These are phyloP conservation scores for Passer montanus DNA, from an alignment of 2,113 vertebrate species.

Conservation along the genomic window DNA sequence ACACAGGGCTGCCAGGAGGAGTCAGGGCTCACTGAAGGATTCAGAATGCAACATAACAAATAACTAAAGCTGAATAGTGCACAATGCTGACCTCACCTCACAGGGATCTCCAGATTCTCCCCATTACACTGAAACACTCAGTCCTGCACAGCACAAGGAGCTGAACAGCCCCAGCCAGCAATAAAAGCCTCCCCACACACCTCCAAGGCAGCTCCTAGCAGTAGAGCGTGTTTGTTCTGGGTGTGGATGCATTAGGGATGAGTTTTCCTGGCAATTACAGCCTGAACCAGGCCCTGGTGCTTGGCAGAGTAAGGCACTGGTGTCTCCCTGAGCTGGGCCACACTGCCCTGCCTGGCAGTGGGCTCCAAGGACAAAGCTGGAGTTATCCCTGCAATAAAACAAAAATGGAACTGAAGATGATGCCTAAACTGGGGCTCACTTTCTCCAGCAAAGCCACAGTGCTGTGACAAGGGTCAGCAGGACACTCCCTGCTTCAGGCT, in stretches of 20 bases:
- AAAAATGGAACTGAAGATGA: neutral
- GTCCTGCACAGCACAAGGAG: neutral
- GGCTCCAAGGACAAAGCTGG: neutral
- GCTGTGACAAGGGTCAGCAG: neutral
- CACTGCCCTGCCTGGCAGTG: rapidly evolving
- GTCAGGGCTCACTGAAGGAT: neutral
- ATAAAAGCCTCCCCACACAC: neutral
- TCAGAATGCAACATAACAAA: neutral
- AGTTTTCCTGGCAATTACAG: neutral
- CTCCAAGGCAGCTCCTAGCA: neutral
- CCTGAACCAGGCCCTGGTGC: neutral
- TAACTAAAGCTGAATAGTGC: neutral
- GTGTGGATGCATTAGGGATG: neutral
- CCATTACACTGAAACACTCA: neutral
- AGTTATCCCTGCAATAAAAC: neutral
- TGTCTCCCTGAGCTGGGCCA: neutral
- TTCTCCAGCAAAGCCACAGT: neutral
- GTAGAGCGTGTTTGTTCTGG: neutral
- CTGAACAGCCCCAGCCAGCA: neutral
- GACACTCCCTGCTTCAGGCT: neutral
- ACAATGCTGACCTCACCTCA: neutral
- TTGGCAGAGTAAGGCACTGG: neutral
- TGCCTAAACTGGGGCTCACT: neutral
- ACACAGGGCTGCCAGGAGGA: neutral
- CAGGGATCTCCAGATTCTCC: neutral